phyloP scores from a whole-genome alignment of 2,797 vertebrate genomes.

The Rallus crepitans region DNA sequence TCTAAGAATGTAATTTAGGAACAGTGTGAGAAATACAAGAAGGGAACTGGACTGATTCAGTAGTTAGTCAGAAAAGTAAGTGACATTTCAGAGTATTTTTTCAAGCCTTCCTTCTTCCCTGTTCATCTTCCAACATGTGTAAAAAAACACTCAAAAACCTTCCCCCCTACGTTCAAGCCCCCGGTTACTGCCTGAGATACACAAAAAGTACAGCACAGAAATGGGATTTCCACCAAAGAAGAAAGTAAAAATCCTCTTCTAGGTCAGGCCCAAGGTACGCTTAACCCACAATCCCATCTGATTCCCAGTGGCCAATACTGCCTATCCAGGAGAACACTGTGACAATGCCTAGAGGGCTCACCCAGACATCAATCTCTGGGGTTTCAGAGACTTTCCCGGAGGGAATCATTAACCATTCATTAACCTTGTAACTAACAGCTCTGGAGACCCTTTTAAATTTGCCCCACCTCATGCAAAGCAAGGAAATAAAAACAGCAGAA shows the following conservation, averaged over 20 bases:
- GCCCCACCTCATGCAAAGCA: background rate
- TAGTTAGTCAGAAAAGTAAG: background rate
- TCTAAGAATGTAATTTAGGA: background rate
- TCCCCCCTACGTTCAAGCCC: background rate
- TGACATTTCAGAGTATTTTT: background rate
- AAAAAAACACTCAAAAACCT: background rate
- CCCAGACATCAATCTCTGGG: background rate
- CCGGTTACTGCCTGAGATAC: background rate
- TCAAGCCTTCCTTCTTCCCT: background rate
- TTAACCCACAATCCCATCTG: background rate
- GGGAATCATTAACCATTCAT: background rate
- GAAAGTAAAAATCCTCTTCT: background rate
- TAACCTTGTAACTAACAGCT: background rate
- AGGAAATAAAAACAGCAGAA: background rate
- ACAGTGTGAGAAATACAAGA: background rate
- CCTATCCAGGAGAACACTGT: background rate
- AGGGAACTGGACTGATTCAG: background rate
- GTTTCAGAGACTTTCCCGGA: background rate
- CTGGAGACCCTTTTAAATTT: background rate
- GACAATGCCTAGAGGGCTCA: background rate
- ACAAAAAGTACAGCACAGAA: background rate
- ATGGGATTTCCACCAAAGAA: background rate
- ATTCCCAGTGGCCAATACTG: background rate
- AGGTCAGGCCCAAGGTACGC: background rate
- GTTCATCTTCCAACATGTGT: background rate